Evolutionary conservation across 2,888 invertebrate genomes (phyloP), one percentile per base, ranked within the genome.

Genomic region (Leptinotarsa peninsularis): DNA sequence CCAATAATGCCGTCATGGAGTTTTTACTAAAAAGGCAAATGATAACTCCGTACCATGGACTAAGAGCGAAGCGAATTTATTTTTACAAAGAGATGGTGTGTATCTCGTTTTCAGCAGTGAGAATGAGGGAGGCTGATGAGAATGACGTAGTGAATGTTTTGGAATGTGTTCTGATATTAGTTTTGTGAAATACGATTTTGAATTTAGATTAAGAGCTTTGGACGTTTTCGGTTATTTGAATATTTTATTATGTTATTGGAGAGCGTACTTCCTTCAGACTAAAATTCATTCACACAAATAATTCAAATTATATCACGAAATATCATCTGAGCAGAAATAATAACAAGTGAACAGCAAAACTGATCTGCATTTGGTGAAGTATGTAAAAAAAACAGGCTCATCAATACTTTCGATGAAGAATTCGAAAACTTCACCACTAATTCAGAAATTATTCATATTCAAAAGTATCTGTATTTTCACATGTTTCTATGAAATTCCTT

Each of bases 121-220:
- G 69, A 18, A 66, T 60, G 67, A 27, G 75, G 66, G 67, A 69
- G 54, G 21, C 71, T 67, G 75, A 73, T 67, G 68, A 73, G 33
- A 75, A 52, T 74, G 80, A 81, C 81, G 81, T 81, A 78, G 50
- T 66, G 77, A 21, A 60, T 70, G 66, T 69, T 72, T 58, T 52
- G 67, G 67, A 73, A 60, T 77, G 76, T 78, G 79, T 82, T 83
- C 83, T 82, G 81, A 85, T 83, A 84, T 86, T 84, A 84, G 84
- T 85, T 85, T 85, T 84, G 82, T 82, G 84, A 85, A 85, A 85
- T 85, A 82, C 83, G 85, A 86, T 85, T 84, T 85, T 81, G 83
- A 84, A 85, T 85, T 85, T 83, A 84, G 85, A 85, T 85, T 85
- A 85, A 82, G 83, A 83, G 83, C 84, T 85, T 83, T 81, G 83